Percentiles rank a stretch among this genome's conserved stretches.
phyloP scores from a whole-genome alignment of 35 echinoderm and acorn worm species.

The Hemicentrotus pulcherrimus region DNA sequence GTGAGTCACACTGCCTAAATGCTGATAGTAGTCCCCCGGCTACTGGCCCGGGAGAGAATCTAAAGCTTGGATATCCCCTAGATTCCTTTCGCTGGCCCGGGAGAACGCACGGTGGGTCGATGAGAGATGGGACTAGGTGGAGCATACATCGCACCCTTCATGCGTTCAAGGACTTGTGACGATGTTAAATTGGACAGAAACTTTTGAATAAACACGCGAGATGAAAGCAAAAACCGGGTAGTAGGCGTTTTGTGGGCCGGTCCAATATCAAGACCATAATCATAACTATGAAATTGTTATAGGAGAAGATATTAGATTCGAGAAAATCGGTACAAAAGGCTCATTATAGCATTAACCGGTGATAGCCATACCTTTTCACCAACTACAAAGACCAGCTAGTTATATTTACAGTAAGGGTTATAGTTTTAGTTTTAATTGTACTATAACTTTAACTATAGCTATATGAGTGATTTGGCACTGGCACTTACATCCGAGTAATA shows the following conservation, averaged over 20 bases:
- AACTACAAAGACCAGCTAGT: no score
- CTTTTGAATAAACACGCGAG: background rate
- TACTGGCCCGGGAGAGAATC: background rate
- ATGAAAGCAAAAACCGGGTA: background rate
- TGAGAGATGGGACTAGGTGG: background rate
- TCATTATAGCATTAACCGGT: no score
- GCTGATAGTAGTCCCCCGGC: background rate
- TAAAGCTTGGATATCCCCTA: background rate
- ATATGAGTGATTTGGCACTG: no score
- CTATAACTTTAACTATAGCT: no score
- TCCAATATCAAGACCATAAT: no score
- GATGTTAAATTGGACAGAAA: background rate
- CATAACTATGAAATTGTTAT: no score
- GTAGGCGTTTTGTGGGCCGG: background rate
- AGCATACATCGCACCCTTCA: background rate
- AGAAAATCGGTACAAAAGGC: no score
- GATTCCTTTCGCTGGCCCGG: background rate
- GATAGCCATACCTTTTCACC: no score
- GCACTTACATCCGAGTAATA: no score
- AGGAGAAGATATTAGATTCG: no score
- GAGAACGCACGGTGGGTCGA: background rate
- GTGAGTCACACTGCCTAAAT: background rate
- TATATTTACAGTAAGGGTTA: no score
- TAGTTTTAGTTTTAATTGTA: no score
- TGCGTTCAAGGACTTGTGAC: background rate